Conservation (phyloP, 2,797 vertebrate genomes). For the Brotula barbata region DNA sequence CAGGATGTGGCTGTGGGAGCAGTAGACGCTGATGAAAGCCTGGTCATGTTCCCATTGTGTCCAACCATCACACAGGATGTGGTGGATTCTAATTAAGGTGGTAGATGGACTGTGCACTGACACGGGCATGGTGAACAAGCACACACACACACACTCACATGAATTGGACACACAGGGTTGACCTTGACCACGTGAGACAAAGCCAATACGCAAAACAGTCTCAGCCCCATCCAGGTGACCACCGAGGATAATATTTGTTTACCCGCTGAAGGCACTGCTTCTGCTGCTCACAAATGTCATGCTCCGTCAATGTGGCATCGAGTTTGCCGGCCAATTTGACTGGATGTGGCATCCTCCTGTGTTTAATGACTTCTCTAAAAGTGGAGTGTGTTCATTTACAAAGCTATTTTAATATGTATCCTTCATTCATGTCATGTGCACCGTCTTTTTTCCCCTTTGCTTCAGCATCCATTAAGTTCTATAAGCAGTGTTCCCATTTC, state of each 20-base stretch:
- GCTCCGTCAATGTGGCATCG: slow-evolving; percentile 37
- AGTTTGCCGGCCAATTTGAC: slow-evolving; percentile 41
- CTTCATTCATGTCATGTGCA: slow-evolving; percentile 18
- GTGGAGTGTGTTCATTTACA: slow-evolving; percentile 35
- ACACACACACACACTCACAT: slow-evolving; percentile 22
- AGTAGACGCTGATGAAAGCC: slow-evolving; percentile 51
- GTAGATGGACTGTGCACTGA: slow-evolving; percentile 33
- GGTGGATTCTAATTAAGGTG: slow-evolving; percentile 66
- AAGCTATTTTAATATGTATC: slow-evolving; percentile 17
- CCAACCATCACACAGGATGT: slow-evolving; percentile 74
- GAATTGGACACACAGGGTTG: slow-evolving; percentile 49
- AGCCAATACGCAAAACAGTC: slow-evolving; percentile 73
- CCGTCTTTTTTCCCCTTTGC: slow-evolving; percentile 31
- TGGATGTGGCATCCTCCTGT: slow-evolving; percentile 13
- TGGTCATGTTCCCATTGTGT: slow-evolving; percentile 60
- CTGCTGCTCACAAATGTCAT: slow-evolving; percentile 58
- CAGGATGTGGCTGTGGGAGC: slow-evolving; percentile 63
- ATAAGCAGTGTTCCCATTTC: slow-evolving; percentile 34
- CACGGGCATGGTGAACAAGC: slow-evolving; percentile 54
- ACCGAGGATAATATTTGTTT: slow-evolving; percentile 72
- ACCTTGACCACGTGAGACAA: slow-evolving; percentile 57
- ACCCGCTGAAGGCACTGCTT: slow-evolving; percentile 43
- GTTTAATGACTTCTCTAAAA: slow-evolving; percentile 44
- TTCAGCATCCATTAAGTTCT: slow-evolving; percentile 20
- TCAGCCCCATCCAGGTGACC: slow-evolving; percentile 40